Conservation (phyloP, 92 coral and sea anemone species). For the Phymanthus crucifer region DNA sequence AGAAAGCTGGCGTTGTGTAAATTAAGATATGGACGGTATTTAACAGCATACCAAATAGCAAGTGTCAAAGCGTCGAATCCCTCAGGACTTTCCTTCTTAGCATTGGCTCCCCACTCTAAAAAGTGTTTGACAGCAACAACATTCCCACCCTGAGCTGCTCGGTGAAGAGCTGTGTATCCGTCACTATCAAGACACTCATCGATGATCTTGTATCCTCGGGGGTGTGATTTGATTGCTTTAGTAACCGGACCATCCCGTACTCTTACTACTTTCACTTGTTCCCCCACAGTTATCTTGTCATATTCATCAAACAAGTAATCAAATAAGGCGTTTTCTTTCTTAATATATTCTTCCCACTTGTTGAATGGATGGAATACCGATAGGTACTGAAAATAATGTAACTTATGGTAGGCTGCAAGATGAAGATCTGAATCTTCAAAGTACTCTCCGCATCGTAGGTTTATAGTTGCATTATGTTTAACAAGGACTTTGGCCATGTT, state of each 20-base stretch:
- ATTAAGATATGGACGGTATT: conserved; percentile 28
- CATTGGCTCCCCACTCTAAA: conserved; percentile 50
- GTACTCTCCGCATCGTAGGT: conserved; percentile 47
- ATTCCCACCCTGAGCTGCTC: too few species aligned
- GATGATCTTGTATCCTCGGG: conserved; percentile 11
- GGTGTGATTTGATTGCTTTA: too few species aligned
- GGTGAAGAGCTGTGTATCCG: too few species aligned
- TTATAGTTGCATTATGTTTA: conserved; percentile 28
- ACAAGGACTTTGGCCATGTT: conserved; percentile 50
- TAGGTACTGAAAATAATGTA: too few species aligned
- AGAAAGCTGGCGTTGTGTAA: conserved; percentile 16
- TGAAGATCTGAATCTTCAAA: conserved; percentile 65
- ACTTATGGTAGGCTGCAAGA: conserved; percentile 47
- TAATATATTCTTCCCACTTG: conserved; percentile 20
- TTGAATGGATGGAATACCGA: neutral
- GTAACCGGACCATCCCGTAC: too few species aligned
- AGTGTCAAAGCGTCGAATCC: conserved; percentile 42
- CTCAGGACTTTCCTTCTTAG: conserved; percentile 10
- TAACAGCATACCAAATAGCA: conserved; percentile 42
- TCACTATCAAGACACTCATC: conserved; percentile 64
- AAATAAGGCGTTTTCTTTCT: too few species aligned
- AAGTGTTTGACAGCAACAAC: conserved; percentile 39
- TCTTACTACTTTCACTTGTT: conserved; percentile 4
- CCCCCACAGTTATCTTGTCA: conserved; percentile 1
- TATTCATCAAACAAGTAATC: too few species aligned